These are phyloP conservation scores for Xenus cinereus DNA, from an alignment of 2,113 vertebrate genomes.

Conservation along the genomic window DNA sequence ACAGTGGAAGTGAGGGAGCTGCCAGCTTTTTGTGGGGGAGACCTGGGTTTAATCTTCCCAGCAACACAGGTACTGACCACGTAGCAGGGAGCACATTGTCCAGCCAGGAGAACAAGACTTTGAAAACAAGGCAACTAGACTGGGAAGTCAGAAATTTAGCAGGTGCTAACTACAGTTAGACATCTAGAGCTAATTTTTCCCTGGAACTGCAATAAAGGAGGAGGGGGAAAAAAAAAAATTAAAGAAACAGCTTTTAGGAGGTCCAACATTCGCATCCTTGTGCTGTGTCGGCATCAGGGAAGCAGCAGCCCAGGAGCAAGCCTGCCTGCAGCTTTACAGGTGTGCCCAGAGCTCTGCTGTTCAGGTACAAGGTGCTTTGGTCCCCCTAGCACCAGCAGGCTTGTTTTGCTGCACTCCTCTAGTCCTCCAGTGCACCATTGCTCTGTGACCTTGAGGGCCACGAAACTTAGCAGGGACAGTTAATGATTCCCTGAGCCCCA, in stretches of 20 bases:
- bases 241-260: not conserved
- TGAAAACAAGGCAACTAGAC: not conserved
- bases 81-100: not conserved
- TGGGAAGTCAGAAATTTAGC: not conserved
- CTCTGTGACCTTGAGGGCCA: not conserved
- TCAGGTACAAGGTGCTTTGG: not conserved
- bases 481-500: constrained; percentile 1
- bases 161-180: not conserved
- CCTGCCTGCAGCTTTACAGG: not conserved
- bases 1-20: not conserved
- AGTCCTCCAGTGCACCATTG: not conserved
- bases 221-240: no score
- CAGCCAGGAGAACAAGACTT: not conserved
- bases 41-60: not conserved
- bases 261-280: fast-evolving
- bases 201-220: not conserved
- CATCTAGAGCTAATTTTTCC: not conserved
- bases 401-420: not conserved
- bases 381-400: not conserved
- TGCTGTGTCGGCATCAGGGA: not conserved
- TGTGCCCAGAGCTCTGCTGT: not conserved
- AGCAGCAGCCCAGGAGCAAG: not conserved
- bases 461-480: not conserved
- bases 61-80: not conserved
- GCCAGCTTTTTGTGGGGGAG: not conserved